These are phyloP conservation scores for Scortum barcoo DNA, from an alignment of 2,113 vertebrate species.

Conservation along the genomic window DNA sequence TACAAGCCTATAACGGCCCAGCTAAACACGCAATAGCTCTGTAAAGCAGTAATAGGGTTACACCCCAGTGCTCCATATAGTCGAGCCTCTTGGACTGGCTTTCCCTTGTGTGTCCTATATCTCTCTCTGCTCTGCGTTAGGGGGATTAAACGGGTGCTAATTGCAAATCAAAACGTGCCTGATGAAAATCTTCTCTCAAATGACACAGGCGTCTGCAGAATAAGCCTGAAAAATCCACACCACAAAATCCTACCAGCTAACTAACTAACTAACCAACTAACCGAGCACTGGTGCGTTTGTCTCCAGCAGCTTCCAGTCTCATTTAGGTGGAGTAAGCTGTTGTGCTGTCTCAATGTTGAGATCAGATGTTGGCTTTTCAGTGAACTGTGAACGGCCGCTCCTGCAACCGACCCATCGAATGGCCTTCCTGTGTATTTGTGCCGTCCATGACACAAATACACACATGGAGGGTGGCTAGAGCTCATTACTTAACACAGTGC, in stretches of 20 bases:
- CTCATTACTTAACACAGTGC: not conserved
- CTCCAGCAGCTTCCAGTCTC: constrained; percentile 20
- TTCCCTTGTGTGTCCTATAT: constrained; percentile 14
- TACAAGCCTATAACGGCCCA: constrained; percentile 69
- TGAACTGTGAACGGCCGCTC: constrained; percentile 64
- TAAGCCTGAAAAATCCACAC: not conserved
- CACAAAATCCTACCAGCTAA: constrained; percentile 43
- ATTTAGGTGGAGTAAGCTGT: constrained; percentile 33
- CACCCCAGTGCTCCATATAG: constrained; percentile 71
- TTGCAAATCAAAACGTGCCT: constrained; percentile 14
- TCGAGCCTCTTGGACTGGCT: constrained; percentile 20
- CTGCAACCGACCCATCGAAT: constrained; percentile 28
- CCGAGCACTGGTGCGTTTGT: constrained; percentile 29
- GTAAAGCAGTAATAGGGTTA: constrained; percentile 78
- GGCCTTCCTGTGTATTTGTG: constrained; percentile 30
- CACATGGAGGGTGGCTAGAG: constrained; percentile 29
- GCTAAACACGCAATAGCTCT: constrained; percentile 72
- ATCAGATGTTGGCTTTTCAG: constrained; percentile 71
- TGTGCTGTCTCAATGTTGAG: constrained; percentile 55
- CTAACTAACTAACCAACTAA: constrained; percentile 22
- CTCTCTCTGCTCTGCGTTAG: constrained; percentile 32
- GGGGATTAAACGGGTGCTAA: not conserved
- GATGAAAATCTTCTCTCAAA: not conserved
- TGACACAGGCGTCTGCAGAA: not conserved
- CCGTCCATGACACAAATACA: constrained; percentile 22